phyloP scores from a whole-genome alignment of 1,140 invertebrate species.

The Drosophila arizonae region DNA sequence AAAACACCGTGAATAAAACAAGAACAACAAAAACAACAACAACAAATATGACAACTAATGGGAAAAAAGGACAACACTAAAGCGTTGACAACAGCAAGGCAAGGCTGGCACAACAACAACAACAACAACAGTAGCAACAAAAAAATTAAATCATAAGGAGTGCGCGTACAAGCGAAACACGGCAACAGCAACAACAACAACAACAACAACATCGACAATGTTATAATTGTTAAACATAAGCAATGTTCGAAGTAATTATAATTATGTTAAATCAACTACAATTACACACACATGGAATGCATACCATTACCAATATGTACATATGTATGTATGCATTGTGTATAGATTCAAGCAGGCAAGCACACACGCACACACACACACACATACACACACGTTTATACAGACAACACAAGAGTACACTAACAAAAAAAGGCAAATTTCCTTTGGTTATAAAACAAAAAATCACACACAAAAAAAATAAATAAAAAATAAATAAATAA shows the following conservation, averaged over 20 bases:
- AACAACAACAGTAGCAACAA: conserved; percentile 6
- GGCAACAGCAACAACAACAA: conserved; percentile 27
- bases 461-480: conserved; percentile 8
- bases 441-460: conserved; percentile 45
- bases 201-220: conserved; percentile 21
- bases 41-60: background rate
- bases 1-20: conserved; percentile 19
- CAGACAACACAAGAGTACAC: conserved; percentile 13
- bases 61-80: background rate
- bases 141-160: background rate
- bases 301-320: conserved; percentile 25
- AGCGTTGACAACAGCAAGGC: conserved; percentile 21
- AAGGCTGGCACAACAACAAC: conserved; percentile 13
- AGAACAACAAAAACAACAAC: no score
- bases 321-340: conserved; percentile 23
- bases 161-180: no score
- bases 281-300: conserved; percentile 32
- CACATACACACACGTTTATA: background rate
- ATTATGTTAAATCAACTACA: conserved; percentile 22
- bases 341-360: conserved; percentile 3
- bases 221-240: conserved; percentile 48
- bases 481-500: conserved; percentile 12
- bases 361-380: background rate
- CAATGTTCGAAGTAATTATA: conserved; percentile 44
- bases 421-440: conserved; percentile 53